Base-by-base conservation (phyloP, 2,888 invertebrate species). In the Drosophila borealis region DNA sequence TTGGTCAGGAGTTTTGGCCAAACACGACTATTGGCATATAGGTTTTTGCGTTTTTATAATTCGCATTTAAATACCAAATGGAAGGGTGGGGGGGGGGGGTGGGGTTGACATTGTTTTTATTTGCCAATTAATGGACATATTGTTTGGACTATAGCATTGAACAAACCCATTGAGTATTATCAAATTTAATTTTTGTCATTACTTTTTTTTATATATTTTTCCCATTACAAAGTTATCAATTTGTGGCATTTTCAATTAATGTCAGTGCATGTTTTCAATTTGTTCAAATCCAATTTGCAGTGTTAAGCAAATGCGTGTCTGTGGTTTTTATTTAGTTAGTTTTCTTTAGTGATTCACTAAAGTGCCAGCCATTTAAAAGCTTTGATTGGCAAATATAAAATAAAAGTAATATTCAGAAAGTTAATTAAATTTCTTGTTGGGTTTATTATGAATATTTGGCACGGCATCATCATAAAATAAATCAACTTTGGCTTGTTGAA, bases 41-140 rank as follows among this genome's bases (percentile, higher is more conserved):
- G 25, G 49, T 56, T 63, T 54, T 50, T 53, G 34, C 14, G 14
- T 46, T 59, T 64, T 13, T 42, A 55, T 73, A 68, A 78, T 73
- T 36, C 61, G 61, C 63, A 66, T 70, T 76, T 74, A 54, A 74
- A 76, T 63, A 57, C 44, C 25, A 50, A 54, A 33, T 34, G n/a
- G 21, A 1, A 0, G 21, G 21, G 21, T 0, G 21, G 21, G 2
- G 9, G 10, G 2, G 9, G 10, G 21, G 21, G 21, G 4, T 4
- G 21, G 2, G 9, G 10, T 17, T 17, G 39, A 9, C 44, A 46
- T 55, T 70, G 64, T 64, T 84, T 84, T 71, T 68, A 56, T 79
- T 82, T 85, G 61, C 49, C 86, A 82, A 82, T 82, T 82, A 88
- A 88, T 80, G 71, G 74, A 53, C 71, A 72, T 85, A 85, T 71